Base-by-base conservation (phyloP, 2,888 invertebrate species). In the Rhagium mordax region DNA sequence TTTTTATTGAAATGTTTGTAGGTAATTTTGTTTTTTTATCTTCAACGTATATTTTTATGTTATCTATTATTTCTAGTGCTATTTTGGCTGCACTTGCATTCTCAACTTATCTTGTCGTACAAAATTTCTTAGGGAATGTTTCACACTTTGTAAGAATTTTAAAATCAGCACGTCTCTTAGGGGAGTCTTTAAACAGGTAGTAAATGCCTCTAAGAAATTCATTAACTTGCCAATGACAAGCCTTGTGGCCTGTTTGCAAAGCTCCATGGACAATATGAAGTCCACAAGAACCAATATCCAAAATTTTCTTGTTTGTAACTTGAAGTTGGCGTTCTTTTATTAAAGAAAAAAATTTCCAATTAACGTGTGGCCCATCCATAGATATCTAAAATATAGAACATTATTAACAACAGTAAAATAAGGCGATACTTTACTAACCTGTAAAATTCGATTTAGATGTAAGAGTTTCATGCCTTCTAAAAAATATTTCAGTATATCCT, bases 241-340 rank as follows among this genome's bases (percentile, higher is more conserved):
- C 57, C 57, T 61, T 61, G 33, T 61, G 61, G 13, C 61, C 84
- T 7, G 81, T 77, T 74, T 83, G 82, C 21, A 84, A 82, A n/a
- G 81, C 78, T 13, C 81, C 79, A 76, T 84, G 80, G 20, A 84
- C 72, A 13, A 79, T 75, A 71, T 84, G 84, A 5, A 85, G 73
- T 55, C 82, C 81, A 61, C 84, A 85, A 47, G 77, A 78, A 47
- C 83, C 83, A 48, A 83, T 74, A 16, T 83, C 76, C 20, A 68
- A 59, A 33, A 33, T 33, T 33, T 33, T 24, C 24, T 24, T 24
- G 24, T 24, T 24, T 24, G 24, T 24, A 24, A 24, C 24, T 24
- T 24, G 24, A 24, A 24, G 24, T 24, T 24, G 24, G 24, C 24
- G 24, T 24, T 24, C 24, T 24, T 24, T 24, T 24, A 24, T 4